Evolutionary conservation across 2,888 invertebrate genomes (phyloP), one percentile per base, ranked within the genome.

Genomic region (Frankliniella fusca): DNA sequence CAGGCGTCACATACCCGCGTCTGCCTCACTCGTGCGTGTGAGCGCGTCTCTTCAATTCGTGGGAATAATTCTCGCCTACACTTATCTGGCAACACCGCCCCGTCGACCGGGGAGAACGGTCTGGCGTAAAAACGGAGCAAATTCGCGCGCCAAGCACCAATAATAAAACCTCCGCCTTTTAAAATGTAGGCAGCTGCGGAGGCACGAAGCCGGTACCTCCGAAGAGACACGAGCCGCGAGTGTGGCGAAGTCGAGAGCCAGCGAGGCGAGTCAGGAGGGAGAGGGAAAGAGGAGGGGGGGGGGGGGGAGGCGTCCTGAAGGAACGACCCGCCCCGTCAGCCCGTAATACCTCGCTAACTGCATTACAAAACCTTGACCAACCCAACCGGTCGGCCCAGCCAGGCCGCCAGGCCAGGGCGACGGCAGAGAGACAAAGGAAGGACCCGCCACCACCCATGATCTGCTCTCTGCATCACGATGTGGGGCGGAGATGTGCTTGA

Each of bases 371-470:
- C 70, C 70, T 76, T 76, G 70, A 76, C 70, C 70, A 76, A 10
- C 70, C 70, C 70, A 27, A 76, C 70, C 70, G 70, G 70, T 23
- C 27, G 11, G 54, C 15, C 54, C 54, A 20, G 48, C 83, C 86
- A 76, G 12, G 20, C 23, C 38, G 38, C 20, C 15, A 38, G 81
- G n/a, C 28, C 23, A 49, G 50, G 20, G 27, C 65, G 61, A 7
- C 38, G 48, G n/a, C 61, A 12, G 48, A 8, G 70, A 61, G 81
- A 61, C 61, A 48, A 61, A 65, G 76, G 38, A 76, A 9, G 18
- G 54, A 38, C 38, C 3, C 3, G 38, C 38, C 38, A 5, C 38
- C 38, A 38, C 38, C 38, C 38, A 38, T 38, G 38, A 38, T 38
- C 38, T 38, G 38, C 38, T 38, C 38, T n/a, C n/a, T n/a, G n/a